Conservation (phyloP, 2,888 invertebrate species). For the Philereme vetulata region DNA sequence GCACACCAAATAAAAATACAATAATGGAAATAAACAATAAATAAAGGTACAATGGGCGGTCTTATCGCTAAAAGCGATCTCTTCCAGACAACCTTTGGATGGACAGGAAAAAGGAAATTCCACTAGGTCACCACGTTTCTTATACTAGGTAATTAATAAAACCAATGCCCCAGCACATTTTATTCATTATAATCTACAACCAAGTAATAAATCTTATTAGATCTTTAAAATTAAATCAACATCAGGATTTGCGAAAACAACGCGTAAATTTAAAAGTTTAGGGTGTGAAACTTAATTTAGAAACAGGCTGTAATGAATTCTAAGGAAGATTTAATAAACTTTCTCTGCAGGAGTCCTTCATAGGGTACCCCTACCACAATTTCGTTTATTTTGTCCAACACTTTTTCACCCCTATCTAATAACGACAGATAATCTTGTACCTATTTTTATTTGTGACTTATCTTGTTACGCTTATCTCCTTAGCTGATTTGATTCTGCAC, state of each 20-base stretch:
- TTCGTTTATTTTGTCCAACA: constrained; percentile 48
- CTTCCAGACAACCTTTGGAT: no score
- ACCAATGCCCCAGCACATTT: constrained; percentile 22
- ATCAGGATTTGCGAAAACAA: constrained; percentile 53
- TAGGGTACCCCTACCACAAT: constrained; percentile 51
- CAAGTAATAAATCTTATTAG: constrained; percentile 51
- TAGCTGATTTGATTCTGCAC: background rate
- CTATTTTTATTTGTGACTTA: constrained; percentile 39
- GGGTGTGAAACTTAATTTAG: constrained; percentile 71
- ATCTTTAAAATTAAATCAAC: constrained; percentile 59
- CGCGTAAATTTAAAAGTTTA: constrained; percentile 59
- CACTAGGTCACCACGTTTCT: no score
- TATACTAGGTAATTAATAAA: constrained; percentile 5
- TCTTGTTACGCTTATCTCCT: constrained; percentile 34
- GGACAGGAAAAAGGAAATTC: no score
- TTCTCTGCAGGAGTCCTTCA: constrained; percentile 49
- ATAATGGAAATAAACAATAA: no score
- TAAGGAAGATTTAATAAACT: constrained; percentile 69
- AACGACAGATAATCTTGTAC: constrained; percentile 40
- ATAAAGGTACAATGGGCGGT: no score
- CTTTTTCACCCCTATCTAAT: constrained; percentile 46
- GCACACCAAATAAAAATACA: no score
- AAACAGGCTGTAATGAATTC: constrained; percentile 67
- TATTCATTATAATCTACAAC: constrained; percentile 18
- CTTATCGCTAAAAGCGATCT: no score